Percentiles rank a stretch among this genome's conserved stretches.
These are phyloP conservation scores for Podarcis lilfordi DNA, from an alignment of 2,797 vertebrate genomes.

Conservation along the genomic window DNA sequence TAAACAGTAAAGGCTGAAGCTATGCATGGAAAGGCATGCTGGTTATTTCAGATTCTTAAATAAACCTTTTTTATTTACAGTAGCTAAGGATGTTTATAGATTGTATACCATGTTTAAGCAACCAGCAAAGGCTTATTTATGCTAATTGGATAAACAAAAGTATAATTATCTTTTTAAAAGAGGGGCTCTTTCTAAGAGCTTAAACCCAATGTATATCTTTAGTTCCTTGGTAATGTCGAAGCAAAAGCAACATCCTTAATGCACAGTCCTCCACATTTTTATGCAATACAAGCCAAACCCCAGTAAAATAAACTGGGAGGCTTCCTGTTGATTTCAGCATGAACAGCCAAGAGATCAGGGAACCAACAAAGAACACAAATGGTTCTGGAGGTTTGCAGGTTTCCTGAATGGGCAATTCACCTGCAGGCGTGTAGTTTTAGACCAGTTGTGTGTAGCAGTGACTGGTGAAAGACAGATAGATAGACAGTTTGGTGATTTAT, in stretches of 20 bases:
- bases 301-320: background rate
- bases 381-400: background rate
- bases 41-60: background rate
- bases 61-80: background rate
- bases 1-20: background rate
- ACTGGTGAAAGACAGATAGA: too few relatives aligned
- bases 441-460: too few relatives aligned
- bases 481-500: background rate
- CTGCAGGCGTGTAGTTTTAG: too few relatives aligned
- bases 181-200: background rate
- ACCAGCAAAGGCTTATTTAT: background rate
- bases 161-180: background rate
- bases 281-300: background rate
- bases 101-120: background rate
- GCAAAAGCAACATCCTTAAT: background rate
- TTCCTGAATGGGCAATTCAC: background rate
- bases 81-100: background rate
- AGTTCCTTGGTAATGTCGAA: background rate
- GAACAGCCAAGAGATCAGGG: background rate
- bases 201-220: background rate
- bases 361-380: background rate
- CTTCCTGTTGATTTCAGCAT: background rate
- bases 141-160: slow-evolving; percentile 13
- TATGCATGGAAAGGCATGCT: background rate
- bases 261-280: background rate